Percentiles rank a stretch among this genome's conserved stretches.
phyloP scores from a whole-genome alignment of 2,113 vertebrate species.

The Geococcyx californianus region DNA sequence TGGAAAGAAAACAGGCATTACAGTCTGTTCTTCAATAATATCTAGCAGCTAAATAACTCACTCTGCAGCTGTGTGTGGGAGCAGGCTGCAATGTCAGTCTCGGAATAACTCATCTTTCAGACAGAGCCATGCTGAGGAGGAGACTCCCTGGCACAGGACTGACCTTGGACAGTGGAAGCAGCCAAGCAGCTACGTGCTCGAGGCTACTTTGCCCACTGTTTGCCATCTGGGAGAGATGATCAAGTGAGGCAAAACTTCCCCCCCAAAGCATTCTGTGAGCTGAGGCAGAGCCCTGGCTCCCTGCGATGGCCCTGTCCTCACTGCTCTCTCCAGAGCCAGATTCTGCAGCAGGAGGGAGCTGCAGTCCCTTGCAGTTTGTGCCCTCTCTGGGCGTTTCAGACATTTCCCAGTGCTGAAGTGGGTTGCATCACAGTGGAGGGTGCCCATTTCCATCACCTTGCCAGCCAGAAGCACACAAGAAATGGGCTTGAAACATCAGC shows the following conservation, averaged over 20 bases:
- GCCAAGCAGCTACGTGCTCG: neutral
- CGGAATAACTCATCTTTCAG: neutral
- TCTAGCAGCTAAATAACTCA: neutral
- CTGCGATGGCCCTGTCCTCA: rapidly evolving
- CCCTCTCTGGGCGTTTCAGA: neutral
- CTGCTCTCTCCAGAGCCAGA: neutral
- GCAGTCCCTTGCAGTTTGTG: neutral
- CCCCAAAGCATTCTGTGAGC: rapidly evolving
- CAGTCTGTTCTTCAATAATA: neutral
- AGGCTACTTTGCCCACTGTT: neutral
- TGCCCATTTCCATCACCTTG: neutral
- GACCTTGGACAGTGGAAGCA: neutral
- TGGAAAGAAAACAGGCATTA: neutral
- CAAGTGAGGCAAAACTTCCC: neutral
- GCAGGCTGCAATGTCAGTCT: neutral
- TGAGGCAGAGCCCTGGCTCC: neutral
- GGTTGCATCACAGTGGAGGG: rapidly evolving
- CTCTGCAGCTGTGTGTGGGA: slow-evolving; percentile 33
- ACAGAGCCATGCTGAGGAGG: rapidly evolving
- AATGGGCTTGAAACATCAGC: neutral
- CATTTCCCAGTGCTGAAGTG: neutral
- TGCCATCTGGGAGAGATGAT: neutral
- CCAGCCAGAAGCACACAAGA: neutral
- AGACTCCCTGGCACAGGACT: neutral
- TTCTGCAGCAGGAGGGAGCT: neutral